Conservation (phyloP, 2,113 vertebrate species). For the Misgurnus anguillicaudatus region DNA sequence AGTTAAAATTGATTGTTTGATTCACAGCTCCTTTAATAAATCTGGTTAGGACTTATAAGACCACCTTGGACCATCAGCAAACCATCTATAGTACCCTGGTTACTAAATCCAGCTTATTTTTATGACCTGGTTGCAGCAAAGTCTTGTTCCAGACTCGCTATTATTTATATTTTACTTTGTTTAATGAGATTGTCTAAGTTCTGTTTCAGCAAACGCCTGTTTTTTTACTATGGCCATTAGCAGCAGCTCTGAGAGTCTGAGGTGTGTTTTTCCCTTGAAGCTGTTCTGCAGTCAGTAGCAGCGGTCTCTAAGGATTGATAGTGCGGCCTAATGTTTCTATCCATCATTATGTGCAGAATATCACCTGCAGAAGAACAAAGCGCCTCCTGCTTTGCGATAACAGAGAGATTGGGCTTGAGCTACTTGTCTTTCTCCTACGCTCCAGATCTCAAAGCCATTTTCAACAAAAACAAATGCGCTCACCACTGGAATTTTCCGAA, state of each 20-base stretch:
- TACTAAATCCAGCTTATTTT: too few species aligned
- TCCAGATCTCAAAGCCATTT: slow-evolving; percentile 31
- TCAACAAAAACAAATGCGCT: slow-evolving; percentile 52
- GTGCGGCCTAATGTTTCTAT: slow-evolving; percentile 4
- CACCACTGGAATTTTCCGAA: slow-evolving; percentile 48
- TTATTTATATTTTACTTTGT: background rate
- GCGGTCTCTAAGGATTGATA: slow-evolving; percentile 6
- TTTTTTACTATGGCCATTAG: slow-evolving; percentile 43
- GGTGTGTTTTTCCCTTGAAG: slow-evolving; percentile 46
- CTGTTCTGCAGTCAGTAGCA: background rate
- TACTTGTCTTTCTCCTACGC: slow-evolving; percentile 5
- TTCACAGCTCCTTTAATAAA: too few species aligned
- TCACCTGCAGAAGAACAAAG: background rate
- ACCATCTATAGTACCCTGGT: too few species aligned
- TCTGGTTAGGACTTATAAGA: too few species aligned
- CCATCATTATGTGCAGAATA: slow-evolving; percentile 4
- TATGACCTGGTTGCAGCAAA: too few species aligned
- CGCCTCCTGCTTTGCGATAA: background rate
- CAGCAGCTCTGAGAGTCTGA: slow-evolving; percentile 25
- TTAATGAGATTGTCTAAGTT: slow-evolving; percentile 48
- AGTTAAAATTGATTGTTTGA: too few species aligned
- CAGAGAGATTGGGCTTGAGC: background rate
- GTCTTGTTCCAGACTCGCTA: too few species aligned
- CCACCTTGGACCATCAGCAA: too few species aligned
- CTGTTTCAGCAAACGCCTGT: slow-evolving; percentile 27